Percentiles rank a stretch among this genome's conserved stretches.
phyloP scores from a whole-genome alignment of 2,888 invertebrate species.

The Andrena flavipes region DNA sequence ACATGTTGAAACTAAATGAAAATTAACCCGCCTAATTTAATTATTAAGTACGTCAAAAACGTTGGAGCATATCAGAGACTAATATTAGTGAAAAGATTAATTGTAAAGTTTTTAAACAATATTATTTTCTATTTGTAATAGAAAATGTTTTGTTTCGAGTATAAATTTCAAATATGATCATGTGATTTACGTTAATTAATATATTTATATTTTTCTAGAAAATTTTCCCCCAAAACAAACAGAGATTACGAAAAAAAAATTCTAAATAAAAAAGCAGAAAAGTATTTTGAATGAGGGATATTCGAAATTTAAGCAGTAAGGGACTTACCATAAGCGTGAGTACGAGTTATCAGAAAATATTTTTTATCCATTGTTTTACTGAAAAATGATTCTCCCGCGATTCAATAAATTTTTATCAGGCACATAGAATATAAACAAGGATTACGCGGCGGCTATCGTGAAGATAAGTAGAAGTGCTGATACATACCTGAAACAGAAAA shows the following conservation, averaged over 20 bases:
- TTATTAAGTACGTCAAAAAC: background rate
- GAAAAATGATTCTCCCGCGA: background rate
- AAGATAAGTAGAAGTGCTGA: constrained; percentile 9
- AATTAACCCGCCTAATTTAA: background rate
- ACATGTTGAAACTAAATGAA: background rate
- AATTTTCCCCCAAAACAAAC: no score
- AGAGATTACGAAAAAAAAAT: no score
- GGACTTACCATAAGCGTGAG: constrained; percentile 13
- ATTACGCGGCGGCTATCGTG: background rate
- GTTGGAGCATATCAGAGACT: background rate
- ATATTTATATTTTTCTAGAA: no score
- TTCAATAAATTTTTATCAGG: background rate
- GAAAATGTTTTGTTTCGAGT: no score
- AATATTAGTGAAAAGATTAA: background rate
- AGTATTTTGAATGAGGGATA: background rate
- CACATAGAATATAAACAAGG: background rate
- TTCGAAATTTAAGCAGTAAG: background rate
- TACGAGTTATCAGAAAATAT: background rate
- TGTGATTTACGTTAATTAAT: no score
- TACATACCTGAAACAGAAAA: constrained; percentile 78
- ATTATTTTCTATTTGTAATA: background rate
- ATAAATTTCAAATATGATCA: no score
- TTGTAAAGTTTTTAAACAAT: background rate
- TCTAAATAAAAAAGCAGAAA: no score
- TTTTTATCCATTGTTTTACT: background rate